Evolutionary conservation across 2,113 vertebrate species (phyloP).

Genomic region (Galeopterus variegatus): DNA sequence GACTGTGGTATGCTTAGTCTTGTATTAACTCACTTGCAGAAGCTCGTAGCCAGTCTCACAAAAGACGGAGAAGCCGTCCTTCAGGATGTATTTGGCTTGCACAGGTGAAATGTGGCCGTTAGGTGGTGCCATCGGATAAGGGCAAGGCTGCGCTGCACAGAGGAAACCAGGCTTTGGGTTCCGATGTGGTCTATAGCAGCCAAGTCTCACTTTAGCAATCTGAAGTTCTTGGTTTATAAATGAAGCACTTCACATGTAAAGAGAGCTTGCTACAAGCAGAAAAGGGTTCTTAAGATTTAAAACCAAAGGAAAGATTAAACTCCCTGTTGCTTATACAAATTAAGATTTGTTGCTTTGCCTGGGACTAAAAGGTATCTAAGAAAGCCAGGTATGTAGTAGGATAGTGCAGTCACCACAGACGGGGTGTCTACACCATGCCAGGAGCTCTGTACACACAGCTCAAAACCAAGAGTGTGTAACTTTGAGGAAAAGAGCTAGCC

Average conservation of each 20-base stretch:
- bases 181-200: background rate
- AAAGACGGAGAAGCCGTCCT: constrained; percentile 70
- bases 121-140: constrained; percentile 87
- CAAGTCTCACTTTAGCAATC: background rate
- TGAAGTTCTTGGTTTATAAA: background rate
- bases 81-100: constrained; percentile 73
- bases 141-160: constrained; percentile 81
- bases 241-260: background rate
- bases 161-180: background rate
- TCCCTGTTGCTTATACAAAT: background rate
- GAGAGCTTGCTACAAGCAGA: background rate
- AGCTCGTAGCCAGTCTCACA: constrained; percentile 72
- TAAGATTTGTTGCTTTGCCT: background rate
- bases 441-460: too few species aligned
- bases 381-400: background rate
- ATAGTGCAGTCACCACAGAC: accelerated
- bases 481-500: accelerated
- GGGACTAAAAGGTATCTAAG: background rate
- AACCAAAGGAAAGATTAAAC: background rate
- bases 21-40: constrained; percentile 55
- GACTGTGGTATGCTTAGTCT: accelerated
- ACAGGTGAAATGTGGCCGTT: constrained; percentile 82
- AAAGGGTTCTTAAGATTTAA: background rate
- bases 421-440: accelerated
- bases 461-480: background rate